Evolutionary conservation across 2,888 invertebrate species (phyloP), one percentile per base, ranked within the genome.

Genomic region (Sesia apiformis): DNA sequence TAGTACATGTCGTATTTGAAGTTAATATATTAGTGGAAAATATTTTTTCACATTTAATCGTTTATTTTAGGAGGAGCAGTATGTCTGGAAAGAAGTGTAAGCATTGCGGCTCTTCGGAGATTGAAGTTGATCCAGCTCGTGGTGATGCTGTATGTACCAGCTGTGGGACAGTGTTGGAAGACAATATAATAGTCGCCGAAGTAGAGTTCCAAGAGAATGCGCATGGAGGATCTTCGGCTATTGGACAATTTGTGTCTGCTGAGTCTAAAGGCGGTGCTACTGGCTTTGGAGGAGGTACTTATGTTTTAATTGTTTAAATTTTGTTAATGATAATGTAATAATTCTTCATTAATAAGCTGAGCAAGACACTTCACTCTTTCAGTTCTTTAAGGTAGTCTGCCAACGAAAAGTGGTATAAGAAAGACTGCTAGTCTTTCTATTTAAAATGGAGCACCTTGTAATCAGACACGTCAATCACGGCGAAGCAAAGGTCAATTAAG

Each of bases 81-180:
- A 88, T 87, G 89, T 84, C 87, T 55, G 94, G 94, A n/a, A 91
- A 92, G 67, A 96, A 96, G 75, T 97, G 97, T 83, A 94, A 94
- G 76, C 94, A 94, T 70, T 97, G 97, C 78, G 96, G 96, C 7
- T 95, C 96, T 46, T 94, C 96, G 4, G 97, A 98, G 60, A 96
- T 99, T 58, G 98, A 99, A 84, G 96, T 95, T 58, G 99, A 99
- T 81, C 95, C 97, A 57, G 94, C 96, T 38, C 92, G 98, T 69
- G 99, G 98, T 42, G 98, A 98, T 91, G 95, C 96, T 5, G 97
- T 98, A 1, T 99, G 99, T 80, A 98, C 96, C 39, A 94, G 94
- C 73, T 99, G 99, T 86, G 99, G 99, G 39, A 94, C 96, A 4
- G 99, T 99, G 2, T 87, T 99, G 8, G 98, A 99, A 78, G 98